Evolutionary conservation across 2,113 vertebrate species (phyloP).

Genomic region (Smithornis capensis): DNA sequence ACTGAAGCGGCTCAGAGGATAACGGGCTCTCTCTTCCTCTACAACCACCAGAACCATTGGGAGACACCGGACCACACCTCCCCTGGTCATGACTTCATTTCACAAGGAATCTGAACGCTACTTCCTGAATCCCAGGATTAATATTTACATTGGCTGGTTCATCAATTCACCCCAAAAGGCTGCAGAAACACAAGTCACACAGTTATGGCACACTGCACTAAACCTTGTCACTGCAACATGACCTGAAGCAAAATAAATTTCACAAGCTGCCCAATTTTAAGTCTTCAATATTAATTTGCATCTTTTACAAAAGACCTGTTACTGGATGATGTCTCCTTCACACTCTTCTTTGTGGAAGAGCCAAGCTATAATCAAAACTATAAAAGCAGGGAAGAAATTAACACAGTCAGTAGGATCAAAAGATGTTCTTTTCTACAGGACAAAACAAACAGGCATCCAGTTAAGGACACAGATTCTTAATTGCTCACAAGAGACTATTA

Average conservation of each 20-base stretch:
- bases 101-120: not conserved
- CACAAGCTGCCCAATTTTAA: not conserved
- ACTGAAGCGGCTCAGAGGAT: accelerated
- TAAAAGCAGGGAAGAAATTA: not conserved
- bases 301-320: not conserved
- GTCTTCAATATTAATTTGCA: not conserved
- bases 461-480: conserved; percentile 32
- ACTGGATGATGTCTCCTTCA: not conserved
- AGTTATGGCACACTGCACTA: not conserved
- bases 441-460: not conserved
- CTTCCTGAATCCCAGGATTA: not conserved
- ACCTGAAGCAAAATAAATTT: not conserved
- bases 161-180: not conserved
- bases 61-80: not conserved
- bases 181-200: not conserved
- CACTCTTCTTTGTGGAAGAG: not conserved
- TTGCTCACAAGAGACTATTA: not conserved
- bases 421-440: not conserved
- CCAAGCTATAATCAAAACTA: not conserved
- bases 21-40: not conserved
- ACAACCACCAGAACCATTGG: not conserved
- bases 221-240: not conserved
- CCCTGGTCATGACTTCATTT: not conserved
- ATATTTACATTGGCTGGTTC: not conserved
- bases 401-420: not conserved